Conservation (phyloP, 2,888 invertebrate species). For the Cryptophagus acutangulus region DNA sequence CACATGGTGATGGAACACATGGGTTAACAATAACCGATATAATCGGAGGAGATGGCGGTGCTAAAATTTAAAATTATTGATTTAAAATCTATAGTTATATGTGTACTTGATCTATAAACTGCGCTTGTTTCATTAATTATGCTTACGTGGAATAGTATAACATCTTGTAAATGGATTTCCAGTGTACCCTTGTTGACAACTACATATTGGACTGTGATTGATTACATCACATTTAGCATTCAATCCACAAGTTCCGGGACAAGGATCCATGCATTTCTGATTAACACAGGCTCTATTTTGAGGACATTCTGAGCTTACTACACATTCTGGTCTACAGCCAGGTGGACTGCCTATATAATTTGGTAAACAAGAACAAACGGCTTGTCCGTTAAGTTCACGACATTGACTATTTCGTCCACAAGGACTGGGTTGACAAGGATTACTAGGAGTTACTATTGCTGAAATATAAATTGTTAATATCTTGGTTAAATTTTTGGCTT, state of each 20-base stretch:
- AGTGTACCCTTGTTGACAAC: slow-evolving; percentile 65
- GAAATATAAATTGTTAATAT: slow-evolving; percentile 7
- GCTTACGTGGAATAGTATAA: slow-evolving; percentile 50
- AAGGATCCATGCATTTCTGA: slow-evolving; percentile 77
- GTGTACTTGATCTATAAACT: too few species aligned
- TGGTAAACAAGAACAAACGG: slow-evolving; percentile 73
- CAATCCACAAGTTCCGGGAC: slow-evolving; percentile 74
- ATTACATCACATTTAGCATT: slow-evolving; percentile 74
- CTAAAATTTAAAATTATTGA: slow-evolving; percentile 24
- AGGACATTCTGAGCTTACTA: slow-evolving; percentile 75
- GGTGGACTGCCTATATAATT: slow-evolving; percentile 73
- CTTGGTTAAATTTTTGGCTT: background rate
- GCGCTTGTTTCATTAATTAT: background rate
- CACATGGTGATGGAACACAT: slow-evolving; percentile 47
- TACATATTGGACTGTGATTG: slow-evolving; percentile 78
- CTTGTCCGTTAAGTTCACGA: slow-evolving; percentile 62
- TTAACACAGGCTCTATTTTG: slow-evolving; percentile 75
- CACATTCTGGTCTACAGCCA: slow-evolving; percentile 78
- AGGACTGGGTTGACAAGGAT: slow-evolving; percentile 72
- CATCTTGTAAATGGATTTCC: slow-evolving; percentile 80
- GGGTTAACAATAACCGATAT: slow-evolving; percentile 31
- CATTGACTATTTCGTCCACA: slow-evolving; percentile 81
- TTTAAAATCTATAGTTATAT: background rate
- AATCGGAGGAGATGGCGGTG: slow-evolving; percentile 25
- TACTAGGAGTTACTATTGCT: slow-evolving; percentile 28